These are phyloP conservation scores for Elgaria multicarinata DNA, from an alignment of 2,113 vertebrate genomes.

Conservation along the genomic window DNA sequence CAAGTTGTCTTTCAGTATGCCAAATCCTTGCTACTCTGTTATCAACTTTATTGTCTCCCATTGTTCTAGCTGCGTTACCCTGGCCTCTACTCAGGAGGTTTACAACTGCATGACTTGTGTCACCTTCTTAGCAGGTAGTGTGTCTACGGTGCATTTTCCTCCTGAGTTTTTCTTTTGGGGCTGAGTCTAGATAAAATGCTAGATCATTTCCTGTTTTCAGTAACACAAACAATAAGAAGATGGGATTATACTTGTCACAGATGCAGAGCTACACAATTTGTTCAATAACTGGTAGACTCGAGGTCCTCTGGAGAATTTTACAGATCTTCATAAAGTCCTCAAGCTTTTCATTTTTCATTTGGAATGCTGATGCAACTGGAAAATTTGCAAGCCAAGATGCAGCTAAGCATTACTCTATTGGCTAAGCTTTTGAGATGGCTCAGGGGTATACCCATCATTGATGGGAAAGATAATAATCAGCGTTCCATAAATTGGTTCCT, in stretches of 20 bases:
- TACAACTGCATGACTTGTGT: neutral
- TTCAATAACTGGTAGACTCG: neutral
- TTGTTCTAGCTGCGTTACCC: neutral
- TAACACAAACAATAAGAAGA: neutral
- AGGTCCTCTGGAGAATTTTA: neutral
- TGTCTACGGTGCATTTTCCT: neutral
- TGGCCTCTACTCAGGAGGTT: neutral
- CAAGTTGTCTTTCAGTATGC: neutral
- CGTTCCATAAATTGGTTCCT: neutral
- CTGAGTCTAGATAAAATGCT: neutral
- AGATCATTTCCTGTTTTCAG: slow-evolving; percentile 13
- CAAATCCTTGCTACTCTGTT: neutral
- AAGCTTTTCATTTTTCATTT: neutral
- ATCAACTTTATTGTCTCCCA: neutral
- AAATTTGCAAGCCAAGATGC: neutral
- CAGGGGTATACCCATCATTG: neutral
- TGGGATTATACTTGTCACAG: neutral
- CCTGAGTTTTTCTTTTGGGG: neutral
- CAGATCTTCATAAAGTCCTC: neutral
- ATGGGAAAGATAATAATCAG: neutral
- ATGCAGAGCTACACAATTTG: neutral
- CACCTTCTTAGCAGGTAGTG: neutral
- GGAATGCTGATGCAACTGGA: neutral
- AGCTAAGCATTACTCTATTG: neutral
- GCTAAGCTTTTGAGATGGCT: neutral